Conservation (phyloP, 2,888 invertebrate species). For the Caenorhabditis becei region DNA sequence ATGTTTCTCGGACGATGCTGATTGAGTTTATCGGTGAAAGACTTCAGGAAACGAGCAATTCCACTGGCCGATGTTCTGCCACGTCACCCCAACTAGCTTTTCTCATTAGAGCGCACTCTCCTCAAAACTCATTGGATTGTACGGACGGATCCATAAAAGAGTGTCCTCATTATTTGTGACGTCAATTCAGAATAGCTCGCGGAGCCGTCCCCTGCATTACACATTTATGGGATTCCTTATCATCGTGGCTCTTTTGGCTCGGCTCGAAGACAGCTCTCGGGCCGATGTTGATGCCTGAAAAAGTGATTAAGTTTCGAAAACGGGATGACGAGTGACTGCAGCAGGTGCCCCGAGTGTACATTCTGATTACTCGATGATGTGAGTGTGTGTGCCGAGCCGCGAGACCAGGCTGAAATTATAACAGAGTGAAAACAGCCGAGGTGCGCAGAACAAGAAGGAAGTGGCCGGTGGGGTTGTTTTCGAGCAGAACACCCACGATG, state of each 20-base stretch:
- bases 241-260: not conserved
- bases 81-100: too few species aligned
- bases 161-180: conserved; percentile 21
- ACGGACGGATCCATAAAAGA: not conserved
- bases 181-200: conserved; percentile 10
- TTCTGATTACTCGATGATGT: conserved; percentile 25
- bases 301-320: conserved; percentile 28
- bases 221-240: conserved; percentile 9
- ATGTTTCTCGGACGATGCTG: conserved; percentile 30
- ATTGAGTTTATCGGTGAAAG: conserved; percentile 56
- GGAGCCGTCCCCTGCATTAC: not conserved
- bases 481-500: conserved; percentile 15
- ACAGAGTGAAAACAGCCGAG: conserved; percentile 14
- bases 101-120: not conserved
- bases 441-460: conserved; percentile 20
- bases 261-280: not conserved
- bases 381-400: not conserved
- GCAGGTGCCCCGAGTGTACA: conserved; percentile 20
- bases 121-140: too few species aligned
- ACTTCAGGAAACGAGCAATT: conserved; percentile 46
- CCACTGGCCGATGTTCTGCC: conserved; percentile 38
- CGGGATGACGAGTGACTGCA: conserved; percentile 18
- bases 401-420: conserved; percentile 41
- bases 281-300: conserved; percentile 30
- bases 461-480: conserved; percentile 23